These are phyloP conservation scores for Ceratothoa steindachneri DNA, from an alignment of 2,888 invertebrate species.

Conservation along the genomic window DNA sequence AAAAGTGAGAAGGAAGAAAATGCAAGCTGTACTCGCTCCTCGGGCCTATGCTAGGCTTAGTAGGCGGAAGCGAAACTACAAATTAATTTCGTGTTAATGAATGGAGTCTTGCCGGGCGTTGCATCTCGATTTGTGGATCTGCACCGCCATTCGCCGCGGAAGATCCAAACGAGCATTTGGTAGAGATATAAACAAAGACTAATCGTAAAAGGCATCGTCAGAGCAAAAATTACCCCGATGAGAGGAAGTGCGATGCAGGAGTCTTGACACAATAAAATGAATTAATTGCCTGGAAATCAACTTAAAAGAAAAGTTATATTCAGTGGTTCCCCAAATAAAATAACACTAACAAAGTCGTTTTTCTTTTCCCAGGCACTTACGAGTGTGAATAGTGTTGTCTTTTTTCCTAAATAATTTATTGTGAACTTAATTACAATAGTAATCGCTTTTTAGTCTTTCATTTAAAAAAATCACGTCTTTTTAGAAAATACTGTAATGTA, in stretches of 20 bases:
- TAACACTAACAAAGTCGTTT: too few relatives aligned
- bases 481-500: too few relatives aligned
- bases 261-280: neutral
- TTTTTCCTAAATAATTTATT: too few relatives aligned
- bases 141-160: neutral
- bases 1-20: too few relatives aligned
- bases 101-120: neutral
- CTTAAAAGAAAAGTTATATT: neutral
- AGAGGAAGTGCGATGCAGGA: neutral
- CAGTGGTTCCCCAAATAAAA: too few relatives aligned
- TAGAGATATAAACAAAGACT: neutral
- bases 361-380: too few relatives aligned
- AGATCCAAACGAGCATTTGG: neutral
- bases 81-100: neutral
- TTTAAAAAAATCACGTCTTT: too few relatives aligned
- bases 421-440: too few relatives aligned
- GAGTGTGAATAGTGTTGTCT: too few relatives aligned
- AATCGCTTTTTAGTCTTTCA: too few relatives aligned
- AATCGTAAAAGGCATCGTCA: neutral
- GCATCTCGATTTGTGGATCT: neutral
- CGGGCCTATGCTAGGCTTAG: too few relatives aligned
- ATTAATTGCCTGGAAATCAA: neutral
- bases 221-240: neutral
- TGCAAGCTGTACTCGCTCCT: too few relatives aligned
- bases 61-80: neutral